Evolutionary conservation across 1,140 invertebrate species (phyloP).

Genomic region (Schlechtendalia chinensis): DNA sequence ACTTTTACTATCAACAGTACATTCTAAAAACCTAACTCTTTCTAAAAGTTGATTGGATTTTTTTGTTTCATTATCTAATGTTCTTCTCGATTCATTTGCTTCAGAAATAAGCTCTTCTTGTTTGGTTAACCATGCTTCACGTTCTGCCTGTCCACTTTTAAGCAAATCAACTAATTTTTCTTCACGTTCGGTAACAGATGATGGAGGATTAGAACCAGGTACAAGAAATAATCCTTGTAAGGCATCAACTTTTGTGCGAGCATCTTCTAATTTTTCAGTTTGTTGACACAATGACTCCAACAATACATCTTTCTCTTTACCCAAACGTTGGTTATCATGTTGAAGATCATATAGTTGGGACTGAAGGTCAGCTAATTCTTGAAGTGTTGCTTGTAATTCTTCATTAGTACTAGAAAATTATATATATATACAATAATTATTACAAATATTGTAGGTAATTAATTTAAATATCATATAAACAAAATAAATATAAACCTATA

Average conservation of each 20-base stretch:
- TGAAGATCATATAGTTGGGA: constrained; percentile 81
- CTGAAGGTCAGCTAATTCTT: constrained; percentile 86
- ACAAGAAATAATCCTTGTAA: constrained; percentile 69
- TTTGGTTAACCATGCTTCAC: constrained; percentile 70
- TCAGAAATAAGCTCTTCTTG: constrained; percentile 74
- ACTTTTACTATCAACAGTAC: constrained; percentile 67
- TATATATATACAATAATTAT: neutral
- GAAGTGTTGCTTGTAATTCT: constrained; percentile 89
- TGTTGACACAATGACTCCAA: constrained; percentile 88
- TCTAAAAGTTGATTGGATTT: constrained; percentile 68
- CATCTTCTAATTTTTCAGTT: constrained; percentile 86
- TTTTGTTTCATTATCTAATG: constrained; percentile 60
- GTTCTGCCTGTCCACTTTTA: constrained; percentile 80
- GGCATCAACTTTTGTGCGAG: constrained; percentile 69
- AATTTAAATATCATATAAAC: neutral
- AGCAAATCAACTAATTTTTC: constrained; percentile 81
- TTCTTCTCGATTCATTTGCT: constrained; percentile 60
- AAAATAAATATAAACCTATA: constrained; percentile 61
- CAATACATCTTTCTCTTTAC: constrained; percentile 83
- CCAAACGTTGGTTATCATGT: constrained; percentile 79
- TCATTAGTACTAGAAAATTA: constrained; percentile 77
- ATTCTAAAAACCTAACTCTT: constrained; percentile 64
- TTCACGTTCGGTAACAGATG: constrained; percentile 69
- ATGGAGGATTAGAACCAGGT: constrained; percentile 58
- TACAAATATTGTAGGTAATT: neutral